phyloP scores from a whole-genome alignment of 2,888 invertebrate genomes.

The Phaonia tiefii region DNA sequence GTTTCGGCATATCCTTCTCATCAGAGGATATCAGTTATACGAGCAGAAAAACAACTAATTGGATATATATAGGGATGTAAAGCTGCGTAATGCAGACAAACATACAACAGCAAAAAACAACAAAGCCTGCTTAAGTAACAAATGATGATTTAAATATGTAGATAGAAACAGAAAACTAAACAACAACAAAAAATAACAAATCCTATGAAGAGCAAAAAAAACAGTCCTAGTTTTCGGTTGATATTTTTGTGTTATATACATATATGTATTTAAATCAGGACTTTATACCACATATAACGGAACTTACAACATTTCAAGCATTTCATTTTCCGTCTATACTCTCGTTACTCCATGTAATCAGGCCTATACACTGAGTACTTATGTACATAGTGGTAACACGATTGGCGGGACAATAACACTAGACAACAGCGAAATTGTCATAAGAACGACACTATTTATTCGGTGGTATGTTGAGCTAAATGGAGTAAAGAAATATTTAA shows the following conservation, averaged over 20 bases:
- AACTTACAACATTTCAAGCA: constrained; percentile 1
- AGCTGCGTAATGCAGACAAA: constrained; percentile 7
- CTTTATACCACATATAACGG: neutral
- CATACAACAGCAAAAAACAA: constrained; percentile 36
- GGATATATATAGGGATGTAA: constrained; percentile 29
- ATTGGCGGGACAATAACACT: too few species aligned
- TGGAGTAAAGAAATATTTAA: too few species aligned
- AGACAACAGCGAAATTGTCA: too few species aligned
- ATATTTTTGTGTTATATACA: neutral
- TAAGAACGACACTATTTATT: too few species aligned
- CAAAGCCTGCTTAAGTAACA: constrained; percentile 33
- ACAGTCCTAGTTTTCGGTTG: too few species aligned
- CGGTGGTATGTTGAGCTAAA: too few species aligned
- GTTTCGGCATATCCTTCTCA: neutral
- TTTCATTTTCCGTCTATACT: neutral
- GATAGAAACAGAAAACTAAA: neutral
- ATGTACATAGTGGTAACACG: neutral
- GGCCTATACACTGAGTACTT: too few species aligned
- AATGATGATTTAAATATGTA: constrained; percentile 35
- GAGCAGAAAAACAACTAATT: constrained; percentile 19
- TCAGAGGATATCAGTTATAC: constrained; percentile 29
- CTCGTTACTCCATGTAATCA: constrained; percentile 21
- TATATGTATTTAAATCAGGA: neutral
- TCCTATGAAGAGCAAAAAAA: too few species aligned
- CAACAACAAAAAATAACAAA: too few species aligned